Percentiles rank a stretch among this genome's conserved stretches.
Conservation (phyloP, 2,797 vertebrate genomes). For the Melopsittacus undulatus region DNA sequence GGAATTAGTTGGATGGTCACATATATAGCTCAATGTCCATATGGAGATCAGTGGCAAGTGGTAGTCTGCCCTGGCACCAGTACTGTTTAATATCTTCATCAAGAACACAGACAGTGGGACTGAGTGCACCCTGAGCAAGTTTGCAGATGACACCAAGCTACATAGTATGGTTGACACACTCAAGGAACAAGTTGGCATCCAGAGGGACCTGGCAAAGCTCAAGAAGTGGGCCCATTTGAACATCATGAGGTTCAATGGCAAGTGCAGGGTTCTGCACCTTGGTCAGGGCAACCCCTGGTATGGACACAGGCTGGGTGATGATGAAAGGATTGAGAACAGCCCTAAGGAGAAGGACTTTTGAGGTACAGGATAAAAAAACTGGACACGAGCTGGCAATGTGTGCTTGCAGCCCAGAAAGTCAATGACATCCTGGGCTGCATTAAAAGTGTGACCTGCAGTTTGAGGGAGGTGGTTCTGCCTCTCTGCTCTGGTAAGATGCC, state of each 20-base stretch:
- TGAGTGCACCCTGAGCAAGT: neutral
- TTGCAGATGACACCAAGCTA: neutral
- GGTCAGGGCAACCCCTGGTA: neutral
- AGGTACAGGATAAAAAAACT: neutral
- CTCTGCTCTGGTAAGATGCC: neutral
- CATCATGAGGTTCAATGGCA: neutral
- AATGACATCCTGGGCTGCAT: neutral
- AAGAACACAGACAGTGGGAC: neutral
- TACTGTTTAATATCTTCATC: neutral
- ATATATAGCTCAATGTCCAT: neutral
- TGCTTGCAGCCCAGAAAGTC: neutral
- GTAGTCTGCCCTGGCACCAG: neutral
- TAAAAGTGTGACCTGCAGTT: neutral
- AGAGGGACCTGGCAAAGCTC: neutral
- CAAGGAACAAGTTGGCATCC: neutral
- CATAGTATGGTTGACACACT: rapidly evolving
- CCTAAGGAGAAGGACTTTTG: neutral
- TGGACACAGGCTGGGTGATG: neutral
- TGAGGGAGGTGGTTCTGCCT: neutral
- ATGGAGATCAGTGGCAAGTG: neutral
- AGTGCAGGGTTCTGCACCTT: neutral
- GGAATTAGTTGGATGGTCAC: neutral
- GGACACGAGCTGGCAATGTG: rapidly evolving
- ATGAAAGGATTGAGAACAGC: neutral
- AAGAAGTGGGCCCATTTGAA: neutral